Evolutionary conservation across 2,797 vertebrate species (phyloP), one percentile per base, ranked within the genome.

Genomic region (Argyrosomus regius): DNA sequence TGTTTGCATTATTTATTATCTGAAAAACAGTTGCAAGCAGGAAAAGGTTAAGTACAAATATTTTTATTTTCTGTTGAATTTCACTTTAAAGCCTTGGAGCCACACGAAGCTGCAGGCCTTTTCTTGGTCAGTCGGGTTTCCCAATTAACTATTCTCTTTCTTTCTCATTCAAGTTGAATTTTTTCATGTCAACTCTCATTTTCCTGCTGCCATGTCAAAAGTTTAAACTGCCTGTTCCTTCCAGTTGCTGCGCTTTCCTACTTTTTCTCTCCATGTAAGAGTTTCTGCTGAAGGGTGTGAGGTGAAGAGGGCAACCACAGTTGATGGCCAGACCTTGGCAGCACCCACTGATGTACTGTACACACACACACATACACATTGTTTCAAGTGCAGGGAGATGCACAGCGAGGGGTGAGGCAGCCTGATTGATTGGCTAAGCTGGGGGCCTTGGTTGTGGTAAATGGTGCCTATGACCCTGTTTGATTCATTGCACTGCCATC

Each of bases 381-480:
- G 72, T 69, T 66, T 78, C 39, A 52, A 69, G 64, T 78, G 76
- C 45, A 35, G 17, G n/a, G 56, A 59, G 75, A 82, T 16, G 53
- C 60, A 41, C 81, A 78, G 81, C 1, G 54, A 62, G 84, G 48
- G 77, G 58, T 50, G 62, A 84, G 56, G 69, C 66, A 58, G 77
- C 16, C 68, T 84, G 80, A 90, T 75, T 83, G 87, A 89, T 82
- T 57, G 75, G 63, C 78, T 62, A 16, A 26, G 74, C 65, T 31
- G 63, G 76, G 41, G 77, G 63, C 56, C 84, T 72, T 56, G 77
- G 57, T 68, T 72, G 72, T 56, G 68, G 79, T 88, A 77, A 88
- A 79, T 75, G 67, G 53, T 54, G 68, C 35, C 78, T 68, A 18
- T 81, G 79, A 87, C 78, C 73, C 61, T 17, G 62, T 83, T 87